phyloP scores from a whole-genome alignment of 2,797 vertebrate genomes.

The Phrynocephalus forsythii region DNA sequence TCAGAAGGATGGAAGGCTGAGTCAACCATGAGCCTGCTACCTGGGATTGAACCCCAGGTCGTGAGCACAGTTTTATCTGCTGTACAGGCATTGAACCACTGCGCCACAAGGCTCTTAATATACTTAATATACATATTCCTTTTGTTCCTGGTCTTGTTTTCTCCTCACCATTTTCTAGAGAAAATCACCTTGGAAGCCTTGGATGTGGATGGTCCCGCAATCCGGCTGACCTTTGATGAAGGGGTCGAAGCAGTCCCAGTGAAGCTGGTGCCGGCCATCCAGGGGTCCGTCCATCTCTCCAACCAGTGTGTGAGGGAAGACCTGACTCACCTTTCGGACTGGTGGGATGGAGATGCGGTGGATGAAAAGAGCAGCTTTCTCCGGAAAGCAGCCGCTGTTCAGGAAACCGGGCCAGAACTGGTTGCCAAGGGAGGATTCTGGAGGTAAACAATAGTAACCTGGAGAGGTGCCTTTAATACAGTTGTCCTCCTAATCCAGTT shows the following conservation, averaged over 20 bases:
- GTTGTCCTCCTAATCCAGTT: not conserved
- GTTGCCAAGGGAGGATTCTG: constrained; percentile 33
- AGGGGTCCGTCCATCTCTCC: constrained; percentile 15
- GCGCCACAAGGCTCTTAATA: no score
- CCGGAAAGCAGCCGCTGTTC: not conserved
- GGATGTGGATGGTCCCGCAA: not conserved
- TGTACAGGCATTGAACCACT: no score
- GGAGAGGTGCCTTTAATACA: not conserved
- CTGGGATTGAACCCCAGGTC: no score
- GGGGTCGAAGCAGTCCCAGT: not conserved
- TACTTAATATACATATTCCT: no score
- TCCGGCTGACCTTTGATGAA: not conserved
- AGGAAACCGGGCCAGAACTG: constrained; percentile 9
- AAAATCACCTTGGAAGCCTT: not conserved
- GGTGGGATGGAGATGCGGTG: constrained; percentile 26
- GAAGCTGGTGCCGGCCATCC: constrained; percentile 26
- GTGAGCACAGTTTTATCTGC: no score
- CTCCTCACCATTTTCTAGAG: not conserved
- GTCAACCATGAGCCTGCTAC: no score
- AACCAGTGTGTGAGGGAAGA: constrained; percentile 32
- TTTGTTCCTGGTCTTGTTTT: not conserved
- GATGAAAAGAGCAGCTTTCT: constrained; percentile 18
- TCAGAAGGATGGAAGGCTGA: no score
- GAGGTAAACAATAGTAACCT: constrained; percentile 10
- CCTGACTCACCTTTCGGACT: constrained; percentile 29